Evolutionary conservation across 2,113 vertebrate species (phyloP), one percentile per base, ranked within the genome.

Genomic region (Salminus brasiliensis): DNA sequence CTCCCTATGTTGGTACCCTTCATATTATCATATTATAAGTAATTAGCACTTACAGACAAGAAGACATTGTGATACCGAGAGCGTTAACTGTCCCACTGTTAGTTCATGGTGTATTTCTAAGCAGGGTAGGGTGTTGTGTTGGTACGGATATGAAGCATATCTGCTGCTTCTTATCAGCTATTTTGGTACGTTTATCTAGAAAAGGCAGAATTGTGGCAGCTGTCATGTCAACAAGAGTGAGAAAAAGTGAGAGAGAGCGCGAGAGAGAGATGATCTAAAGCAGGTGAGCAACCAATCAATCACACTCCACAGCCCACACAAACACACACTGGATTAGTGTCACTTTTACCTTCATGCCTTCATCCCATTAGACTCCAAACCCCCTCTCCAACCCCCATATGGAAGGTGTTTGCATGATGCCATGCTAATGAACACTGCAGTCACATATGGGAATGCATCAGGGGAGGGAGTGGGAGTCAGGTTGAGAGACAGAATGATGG

Each of bases 361-460:
- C 47, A 52, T 21, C 47, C 47, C 3, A 52, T 21, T n/a, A 52
- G 18, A 52, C 47, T n/a, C 45, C 43, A 9, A 5, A 45, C 13
- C 43, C 6, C 2, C 16, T 52, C 23, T 29, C 59, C 30, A 25
- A 15, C 49, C 32, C 36, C 11, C 23, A 39, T 29, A 45, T 65
- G 18, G 21, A 18, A 23, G 29, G 29, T 36, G 73, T 47, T 74
- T 60, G 57, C 57, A 74, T 74, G 39, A 47, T 63, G 41, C 21
- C 34, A 16, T 62, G 21, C 43, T 66, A 65, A 65, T 47, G 43
- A 75, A 75, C 59, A 65, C 1, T 36, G 21, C 60, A 34, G 60
- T 65, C 60, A 65, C 29, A 59, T 30, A 25, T 75, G 36, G 65
- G 45, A 75, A 65, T 60, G 25, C 41, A 47, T 75, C n/a, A 15